Conservation (phyloP, 2,888 invertebrate genomes). For the Leptogaster cylindrica region DNA sequence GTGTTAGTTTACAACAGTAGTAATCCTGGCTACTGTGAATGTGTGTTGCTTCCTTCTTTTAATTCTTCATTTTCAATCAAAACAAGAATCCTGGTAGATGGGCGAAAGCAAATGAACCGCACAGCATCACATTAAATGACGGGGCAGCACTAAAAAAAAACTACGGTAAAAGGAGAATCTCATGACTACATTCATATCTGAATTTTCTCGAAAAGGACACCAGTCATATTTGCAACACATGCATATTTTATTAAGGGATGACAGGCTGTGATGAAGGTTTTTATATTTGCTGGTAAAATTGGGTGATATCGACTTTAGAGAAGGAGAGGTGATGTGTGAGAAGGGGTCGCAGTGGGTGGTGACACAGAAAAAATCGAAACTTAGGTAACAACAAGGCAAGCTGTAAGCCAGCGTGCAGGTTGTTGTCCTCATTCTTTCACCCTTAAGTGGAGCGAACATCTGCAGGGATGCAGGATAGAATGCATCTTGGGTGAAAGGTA, state of each 20-base stretch:
- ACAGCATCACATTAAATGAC: no score
- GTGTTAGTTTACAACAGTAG: no score
- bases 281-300: constrained; percentile 1
- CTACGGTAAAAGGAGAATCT: background rate
- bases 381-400: constrained; percentile 3
- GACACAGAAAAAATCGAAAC: constrained; percentile 32
- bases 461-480: no score
- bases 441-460: no score
- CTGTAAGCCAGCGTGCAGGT: constrained; percentile 3
- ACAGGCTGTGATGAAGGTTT: background rate
- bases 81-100: constrained; percentile 13
- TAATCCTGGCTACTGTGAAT: no score
- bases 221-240: constrained; percentile 18
- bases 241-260: constrained; percentile 18
- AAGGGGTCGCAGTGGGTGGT: constrained; percentile 9
- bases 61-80: no score
- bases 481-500: no score
- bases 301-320: constrained; percentile 1
- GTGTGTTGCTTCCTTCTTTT: background rate
- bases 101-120: no score
- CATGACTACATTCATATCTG: background rate
- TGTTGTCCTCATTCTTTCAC: constrained; percentile 25
- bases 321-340: background rate
- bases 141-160: no score
- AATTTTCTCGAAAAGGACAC: no score